Evolutionary conservation across 2,888 invertebrate genomes (phyloP).

Genomic region (Archips crataeganus): DNA sequence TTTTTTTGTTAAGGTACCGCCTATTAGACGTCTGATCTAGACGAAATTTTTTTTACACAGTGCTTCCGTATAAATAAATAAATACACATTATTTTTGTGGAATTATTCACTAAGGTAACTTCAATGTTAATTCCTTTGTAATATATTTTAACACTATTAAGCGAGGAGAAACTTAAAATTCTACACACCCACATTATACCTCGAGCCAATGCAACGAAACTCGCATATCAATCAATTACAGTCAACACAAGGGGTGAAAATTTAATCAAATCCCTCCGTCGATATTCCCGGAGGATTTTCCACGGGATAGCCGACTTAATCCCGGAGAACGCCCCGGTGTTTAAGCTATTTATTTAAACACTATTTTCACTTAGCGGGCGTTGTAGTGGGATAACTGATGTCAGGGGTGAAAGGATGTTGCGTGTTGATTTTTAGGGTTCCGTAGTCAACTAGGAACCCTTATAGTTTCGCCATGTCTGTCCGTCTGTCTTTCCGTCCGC

Average conservation of each 20-base stretch:
- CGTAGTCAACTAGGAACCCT: too few relatives aligned
- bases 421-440: not conserved
- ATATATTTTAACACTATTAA: not conserved
- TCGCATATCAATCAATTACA: conserved; percentile 80
- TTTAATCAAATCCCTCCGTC: conserved; percentile 80
- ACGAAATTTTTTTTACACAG: too few relatives aligned
- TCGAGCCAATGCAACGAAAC: conserved; percentile 56
- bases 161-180: not conserved
- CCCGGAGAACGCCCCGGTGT: conserved; percentile 75
- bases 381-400: conserved; percentile 45
- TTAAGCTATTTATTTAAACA: conserved; percentile 79
- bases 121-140: not conserved
- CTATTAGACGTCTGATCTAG: too few relatives aligned
- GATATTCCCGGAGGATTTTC: conserved; percentile 76
- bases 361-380: conserved; percentile 71
- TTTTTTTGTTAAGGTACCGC: too few relatives aligned
- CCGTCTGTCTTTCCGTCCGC: too few relatives aligned
- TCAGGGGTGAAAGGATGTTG: not conserved
- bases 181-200: conserved; percentile 42
- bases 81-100: too few relatives aligned
- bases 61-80: too few relatives aligned
- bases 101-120: too few relatives aligned
- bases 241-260: conserved; percentile 79
- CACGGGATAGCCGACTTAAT: conserved; percentile 69
- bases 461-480: too few relatives aligned